Base-by-base conservation (phyloP, 92 coral and sea anemone genomes). In the Heteractis magnifica region DNA sequence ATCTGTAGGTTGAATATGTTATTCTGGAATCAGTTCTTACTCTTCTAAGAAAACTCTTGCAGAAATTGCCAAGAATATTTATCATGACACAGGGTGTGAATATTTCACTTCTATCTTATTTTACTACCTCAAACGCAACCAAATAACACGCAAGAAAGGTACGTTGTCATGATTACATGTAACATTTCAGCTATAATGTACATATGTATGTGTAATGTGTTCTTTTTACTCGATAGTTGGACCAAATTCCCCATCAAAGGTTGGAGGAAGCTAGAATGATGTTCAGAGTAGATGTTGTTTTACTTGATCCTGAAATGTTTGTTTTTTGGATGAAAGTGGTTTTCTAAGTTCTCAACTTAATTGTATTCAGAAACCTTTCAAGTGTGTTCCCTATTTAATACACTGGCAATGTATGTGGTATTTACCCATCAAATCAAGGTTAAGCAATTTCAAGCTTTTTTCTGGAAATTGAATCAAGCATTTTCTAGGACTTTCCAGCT, bases 11-110 rank as follows among this genome's bases (percentile, higher is more conserved):
- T 59, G 88, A 83, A 52, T 83, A 77, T 55, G 72, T 88, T 23
- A 83, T 88, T 41, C 79, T 58, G 91, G 91, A 88, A 77, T 50
- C 79, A 52, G 79, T 88, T 58, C 64, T 78, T 64, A 72, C 79
- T 58, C 70, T 83, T 83, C 90, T 44, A 78, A 84, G 41, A 73
- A 59, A 71, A 83, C 88, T n/a, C 70, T 87, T 68, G 80, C 87
- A 10, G 90, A 87, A 80, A 83, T 87, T 52, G 75, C 83, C 12
- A 80, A 87, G 52, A 19, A 78, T 12, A 49, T 87, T 55, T 83
- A 77, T 78, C 75, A 74, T 49, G 78, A 79, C 65, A 87, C 87
- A 77, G 90, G 88, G 15, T 87, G 84, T 12, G 60, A 77, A 83
- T 87, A 83, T 53, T 78, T 86, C 15, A 71, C 81, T 75, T 84